Percentiles rank a stretch among this genome's conserved stretches.
phyloP scores from a whole-genome alignment of 1,140 invertebrate genomes.

The Homalodisca vitripennis region DNA sequence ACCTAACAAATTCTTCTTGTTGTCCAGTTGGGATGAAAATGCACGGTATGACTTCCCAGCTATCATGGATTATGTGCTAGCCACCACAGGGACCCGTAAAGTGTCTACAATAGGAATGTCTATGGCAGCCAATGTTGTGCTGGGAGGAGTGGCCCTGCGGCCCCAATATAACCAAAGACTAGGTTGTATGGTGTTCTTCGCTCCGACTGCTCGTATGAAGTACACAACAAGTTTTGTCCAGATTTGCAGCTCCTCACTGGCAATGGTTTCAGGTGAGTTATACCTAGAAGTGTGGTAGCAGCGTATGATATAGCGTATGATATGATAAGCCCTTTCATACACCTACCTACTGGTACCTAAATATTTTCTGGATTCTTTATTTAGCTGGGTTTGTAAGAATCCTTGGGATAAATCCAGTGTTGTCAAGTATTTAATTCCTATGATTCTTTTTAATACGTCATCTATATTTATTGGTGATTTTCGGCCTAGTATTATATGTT shows the following conservation, averaged over 20 bases:
- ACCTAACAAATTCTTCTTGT: background rate
- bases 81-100: background rate
- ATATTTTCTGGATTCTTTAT: too few species aligned
- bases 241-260: conserved; percentile 6
- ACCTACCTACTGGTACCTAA: too few species aligned
- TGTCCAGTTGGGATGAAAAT: conserved; percentile 14
- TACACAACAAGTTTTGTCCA: background rate
- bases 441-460: too few species aligned
- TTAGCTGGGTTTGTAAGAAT: too few species aligned
- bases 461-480: too few species aligned
- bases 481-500: too few species aligned
- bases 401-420: too few species aligned
- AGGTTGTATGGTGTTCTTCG: background rate
- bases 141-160: background rate
- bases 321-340: too few species aligned
- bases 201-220: conserved; percentile 1
- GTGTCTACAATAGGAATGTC: conserved; percentile 7
- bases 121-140: conserved; percentile 12
- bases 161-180: background rate
- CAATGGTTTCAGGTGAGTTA: background rate
- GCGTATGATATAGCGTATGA: too few species aligned
- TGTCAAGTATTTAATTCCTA: too few species aligned
- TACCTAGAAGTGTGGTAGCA: too few species aligned
- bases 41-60: conserved; percentile 9
- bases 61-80: conserved; percentile 9